These are phyloP conservation scores for Mohoua ochrocephala DNA, from an alignment of 2,113 vertebrate species.

Conservation along the genomic window DNA sequence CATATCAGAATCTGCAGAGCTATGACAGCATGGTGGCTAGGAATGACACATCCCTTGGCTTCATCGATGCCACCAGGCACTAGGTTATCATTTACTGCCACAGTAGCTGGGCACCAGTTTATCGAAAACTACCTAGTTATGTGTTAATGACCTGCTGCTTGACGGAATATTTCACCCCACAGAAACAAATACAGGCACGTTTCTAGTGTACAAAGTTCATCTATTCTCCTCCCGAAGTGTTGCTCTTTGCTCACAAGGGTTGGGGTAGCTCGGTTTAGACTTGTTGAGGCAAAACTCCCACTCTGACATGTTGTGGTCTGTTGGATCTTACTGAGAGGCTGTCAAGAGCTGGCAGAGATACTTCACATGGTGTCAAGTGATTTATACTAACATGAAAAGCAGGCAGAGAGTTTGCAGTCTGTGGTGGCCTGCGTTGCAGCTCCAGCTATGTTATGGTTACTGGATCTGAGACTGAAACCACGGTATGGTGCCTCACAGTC, in stretches of 20 bases:
- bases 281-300: background rate
- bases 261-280: background rate
- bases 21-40: rapidly evolving
- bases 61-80: background rate
- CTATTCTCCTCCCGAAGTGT: background rate
- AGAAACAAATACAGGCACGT: background rate
- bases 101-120: background rate
- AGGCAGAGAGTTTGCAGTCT: background rate
- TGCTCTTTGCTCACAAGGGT: background rate
- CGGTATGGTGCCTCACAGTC: background rate
- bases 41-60: background rate
- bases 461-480: background rate
- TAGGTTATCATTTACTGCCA: background rate
- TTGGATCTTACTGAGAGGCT: background rate
- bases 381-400: background rate
- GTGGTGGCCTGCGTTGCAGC: background rate
- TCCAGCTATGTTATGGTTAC: background rate
- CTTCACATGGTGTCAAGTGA: background rate
- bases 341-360: background rate
- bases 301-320: background rate
- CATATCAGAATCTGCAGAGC: background rate
- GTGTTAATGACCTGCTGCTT: background rate
- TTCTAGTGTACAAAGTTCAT: background rate
- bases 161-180: background rate
- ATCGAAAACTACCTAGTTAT: background rate